Evolutionary conservation across 1,140 invertebrate genomes (phyloP).

Genomic region (Leptinotarsa lineolata): DNA sequence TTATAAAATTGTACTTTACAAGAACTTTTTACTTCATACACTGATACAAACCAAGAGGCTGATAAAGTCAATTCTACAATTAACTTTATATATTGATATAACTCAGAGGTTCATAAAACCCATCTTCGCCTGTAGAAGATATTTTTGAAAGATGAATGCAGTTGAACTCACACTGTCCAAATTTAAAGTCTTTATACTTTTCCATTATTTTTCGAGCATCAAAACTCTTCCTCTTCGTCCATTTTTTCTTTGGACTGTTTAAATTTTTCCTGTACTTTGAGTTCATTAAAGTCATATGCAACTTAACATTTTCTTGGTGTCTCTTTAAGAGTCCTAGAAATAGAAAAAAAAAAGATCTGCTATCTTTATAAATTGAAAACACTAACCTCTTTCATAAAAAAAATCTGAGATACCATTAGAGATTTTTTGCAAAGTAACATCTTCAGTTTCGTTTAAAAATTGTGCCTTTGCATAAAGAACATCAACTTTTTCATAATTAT

Average conservation of each 20-base stretch:
- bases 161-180: constrained; percentile 56
- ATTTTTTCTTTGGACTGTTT: constrained; percentile 31
- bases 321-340: constrained; percentile 58
- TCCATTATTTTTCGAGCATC: constrained; percentile 57
- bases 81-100: constrained; percentile 44
- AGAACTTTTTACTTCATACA: too few species aligned
- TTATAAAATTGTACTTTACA: too few species aligned
- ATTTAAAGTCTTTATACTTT: constrained; percentile 58
- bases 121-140: constrained; percentile 53
- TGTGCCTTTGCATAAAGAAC: constrained; percentile 60
- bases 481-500: constrained; percentile 57
- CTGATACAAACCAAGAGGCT: too few species aligned
- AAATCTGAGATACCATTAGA: constrained; percentile 55
- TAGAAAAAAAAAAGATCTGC: constrained; percentile 45
- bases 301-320: constrained; percentile 67
- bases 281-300: constrained; percentile 81
- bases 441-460: constrained; percentile 53
- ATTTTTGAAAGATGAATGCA: constrained; percentile 58
- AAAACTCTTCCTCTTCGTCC: constrained; percentile 48
- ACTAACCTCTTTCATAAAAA: constrained; percentile 59
- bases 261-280: constrained; percentile 57
- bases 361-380: constrained; percentile 55
- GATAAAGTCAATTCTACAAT: too few species aligned
- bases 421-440: constrained; percentile 55
- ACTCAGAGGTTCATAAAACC: constrained; percentile 58